Evolutionary conservation across 2,113 vertebrate genomes (phyloP), one percentile per base, ranked within the genome.

Genomic region (Mystacornis crossleyi): DNA sequence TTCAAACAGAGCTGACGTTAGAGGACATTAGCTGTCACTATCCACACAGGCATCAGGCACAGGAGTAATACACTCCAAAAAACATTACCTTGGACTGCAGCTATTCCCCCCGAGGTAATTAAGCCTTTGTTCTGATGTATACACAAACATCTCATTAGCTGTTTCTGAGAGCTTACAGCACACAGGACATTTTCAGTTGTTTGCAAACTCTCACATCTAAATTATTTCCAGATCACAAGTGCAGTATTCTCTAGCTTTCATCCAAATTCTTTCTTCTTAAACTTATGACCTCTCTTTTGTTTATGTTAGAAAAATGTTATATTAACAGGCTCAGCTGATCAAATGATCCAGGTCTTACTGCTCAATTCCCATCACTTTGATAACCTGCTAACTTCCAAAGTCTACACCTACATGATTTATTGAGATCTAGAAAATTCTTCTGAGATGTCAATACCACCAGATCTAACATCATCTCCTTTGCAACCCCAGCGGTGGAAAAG

Each of bases 91-190:
- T 65, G 45, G 40, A 75, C 67, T 77, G 58, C 28, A 94, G 54
- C 54, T 19, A 42, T 65, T 66, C 47, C 57, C 53, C 72, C 36
- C 23, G 42, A 89, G 86, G 83, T 86, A 94, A 93, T 91, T 58
- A 93, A 78, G 55, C 42, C 72, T 95, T 80, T 96, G 86, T 86
- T 93, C 64, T 91, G 42, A 81, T 45, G 67, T 51, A 70, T 20
- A 72, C 17, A 60, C 64, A 75, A 65, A 87, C 7, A 43, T 58
- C 89, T 86, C 75, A 93, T 83, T 62, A 93, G 88, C 36, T 88
- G n/a, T 34, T 93, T 88, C 54, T 54, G 34, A 72, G 72, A 82
- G 51, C 50, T 58, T n/a, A 34, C 82, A 86, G 54, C 50, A 80
- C 10, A 77, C 45, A 95, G 66, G 31, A 71, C 10, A 24, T 6